Conservation (phyloP, 2,888 invertebrate genomes). For the Amphipoea oculea region DNA sequence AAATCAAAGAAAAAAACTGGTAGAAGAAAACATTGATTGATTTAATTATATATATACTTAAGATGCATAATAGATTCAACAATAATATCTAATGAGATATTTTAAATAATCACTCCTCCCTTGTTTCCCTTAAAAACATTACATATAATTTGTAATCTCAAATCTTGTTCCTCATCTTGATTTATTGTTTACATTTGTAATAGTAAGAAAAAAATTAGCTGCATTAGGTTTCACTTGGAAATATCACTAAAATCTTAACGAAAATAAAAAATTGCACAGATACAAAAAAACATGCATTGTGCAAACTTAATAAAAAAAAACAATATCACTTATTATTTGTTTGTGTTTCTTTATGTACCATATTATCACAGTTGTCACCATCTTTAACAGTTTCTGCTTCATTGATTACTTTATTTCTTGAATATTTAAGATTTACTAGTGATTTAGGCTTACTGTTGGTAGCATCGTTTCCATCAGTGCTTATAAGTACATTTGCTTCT, state of each 20-base stretch:
- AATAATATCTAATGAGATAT: conserved; percentile 52
- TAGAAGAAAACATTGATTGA: conserved; percentile 84
- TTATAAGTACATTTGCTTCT: conserved; percentile 12
- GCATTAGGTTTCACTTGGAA: not conserved
- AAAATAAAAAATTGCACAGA: not conserved
- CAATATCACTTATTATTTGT: conserved; percentile 40
- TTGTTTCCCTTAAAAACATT: not conserved
- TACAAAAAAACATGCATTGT: conserved; percentile 10
- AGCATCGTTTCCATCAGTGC: conserved; percentile 8
- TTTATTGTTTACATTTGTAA: not conserved
- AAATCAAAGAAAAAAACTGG: conserved; percentile 83
- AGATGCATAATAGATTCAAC: conserved; percentile 42
- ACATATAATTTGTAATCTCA: not conserved
- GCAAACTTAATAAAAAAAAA: conserved; percentile 31
- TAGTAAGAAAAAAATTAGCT: not conserved
- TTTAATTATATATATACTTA: conserved; percentile 43
- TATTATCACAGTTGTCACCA: conserved; percentile 29
- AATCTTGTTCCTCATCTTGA: not conserved
- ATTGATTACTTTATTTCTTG: conserved; percentile 60
- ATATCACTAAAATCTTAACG: not conserved
- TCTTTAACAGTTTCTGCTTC: conserved; percentile 22
- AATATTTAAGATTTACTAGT: conserved; percentile 67
- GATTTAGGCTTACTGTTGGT: conserved; percentile 49
- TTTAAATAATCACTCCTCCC: conserved; percentile 36
- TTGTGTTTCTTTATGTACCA: conserved; percentile 46